Percentiles rank a stretch among this genome's conserved stretches.
Conservation (phyloP, 2,797 vertebrate genomes). For the Pipistrellus kuhlii region DNA sequence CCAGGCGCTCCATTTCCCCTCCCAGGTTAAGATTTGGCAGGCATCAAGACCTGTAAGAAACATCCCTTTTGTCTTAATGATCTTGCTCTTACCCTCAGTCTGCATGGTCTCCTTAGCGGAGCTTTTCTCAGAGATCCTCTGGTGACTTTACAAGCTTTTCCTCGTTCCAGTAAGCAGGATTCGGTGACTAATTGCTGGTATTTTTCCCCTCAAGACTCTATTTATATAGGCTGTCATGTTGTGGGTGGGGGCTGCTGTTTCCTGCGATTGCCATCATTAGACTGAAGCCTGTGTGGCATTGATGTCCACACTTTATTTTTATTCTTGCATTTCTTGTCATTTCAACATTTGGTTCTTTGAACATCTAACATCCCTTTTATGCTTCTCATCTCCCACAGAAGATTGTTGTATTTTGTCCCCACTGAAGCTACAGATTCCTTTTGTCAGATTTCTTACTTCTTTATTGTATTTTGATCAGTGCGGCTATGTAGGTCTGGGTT, state of each 20-base stretch:
- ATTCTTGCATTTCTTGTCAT: conserved; percentile 81
- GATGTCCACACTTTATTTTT: conserved; percentile 85
- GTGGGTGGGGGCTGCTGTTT: conserved; percentile 55
- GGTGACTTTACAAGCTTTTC: conserved; percentile 68
- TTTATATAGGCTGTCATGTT: conserved; percentile 76
- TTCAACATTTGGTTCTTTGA: conserved; percentile 85
- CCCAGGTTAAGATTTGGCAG: conserved; percentile 69
- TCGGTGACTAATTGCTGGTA: conserved; percentile 86
- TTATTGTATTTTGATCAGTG: conserved; percentile 82
- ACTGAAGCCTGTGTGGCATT: conserved; percentile 81
- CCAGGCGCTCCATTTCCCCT: conserved; percentile 52
- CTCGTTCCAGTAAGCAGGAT: conserved; percentile 82
- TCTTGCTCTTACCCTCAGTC: background rate
- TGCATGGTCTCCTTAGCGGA: conserved; percentile 44
- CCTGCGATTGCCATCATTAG: conserved; percentile 46
- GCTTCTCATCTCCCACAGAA: conserved; percentile 83
- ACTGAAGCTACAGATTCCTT: conserved; percentile 83
- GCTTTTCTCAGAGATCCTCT: conserved; percentile 63
- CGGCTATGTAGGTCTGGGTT: conserved; percentile 79
- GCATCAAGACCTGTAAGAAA: conserved; percentile 57
- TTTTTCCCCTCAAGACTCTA: conserved; percentile 73
- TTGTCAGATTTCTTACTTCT: conserved; percentile 85
- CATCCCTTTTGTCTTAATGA: conserved; percentile 33
- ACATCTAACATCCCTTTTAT: conserved; percentile 87
- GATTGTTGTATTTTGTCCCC: conserved; percentile 88